These are phyloP conservation scores for Fabriciana adippe DNA, from an alignment of 2,888 invertebrate species.

Conservation along the genomic window DNA sequence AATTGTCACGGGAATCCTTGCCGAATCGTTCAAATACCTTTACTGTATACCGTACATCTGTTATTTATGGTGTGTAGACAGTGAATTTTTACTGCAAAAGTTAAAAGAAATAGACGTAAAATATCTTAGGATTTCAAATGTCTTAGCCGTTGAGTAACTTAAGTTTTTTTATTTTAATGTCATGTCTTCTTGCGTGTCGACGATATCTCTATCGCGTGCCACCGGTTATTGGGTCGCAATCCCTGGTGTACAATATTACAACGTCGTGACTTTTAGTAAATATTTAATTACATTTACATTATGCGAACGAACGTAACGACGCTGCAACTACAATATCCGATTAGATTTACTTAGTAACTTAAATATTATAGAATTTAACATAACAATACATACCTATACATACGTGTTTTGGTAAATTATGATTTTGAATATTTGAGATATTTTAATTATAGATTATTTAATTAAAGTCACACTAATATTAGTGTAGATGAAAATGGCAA, in stretches of 20 bases:
- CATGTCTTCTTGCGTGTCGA: slow-evolving; percentile 6
- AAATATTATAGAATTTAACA: too few relatives aligned
- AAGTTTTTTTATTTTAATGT: too few relatives aligned
- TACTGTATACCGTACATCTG: slow-evolving; percentile 7
- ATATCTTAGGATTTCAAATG: too few relatives aligned
- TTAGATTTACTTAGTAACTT: too few relatives aligned
- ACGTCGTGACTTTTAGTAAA: slow-evolving; percentile 13
- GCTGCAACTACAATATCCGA: too few relatives aligned
- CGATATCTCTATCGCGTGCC: slow-evolving; percentile 11
- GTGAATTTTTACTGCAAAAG: neutral
- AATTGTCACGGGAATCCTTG: slow-evolving; percentile 53
- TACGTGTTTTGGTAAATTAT: too few relatives aligned
- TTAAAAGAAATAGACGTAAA: too few relatives aligned
- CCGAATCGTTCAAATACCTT: slow-evolving; percentile 30
- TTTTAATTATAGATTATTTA: too few relatives aligned
- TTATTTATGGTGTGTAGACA: neutral
- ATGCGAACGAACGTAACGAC: too few relatives aligned
- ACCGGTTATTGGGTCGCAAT: slow-evolving; percentile 18
- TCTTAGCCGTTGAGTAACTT: too few relatives aligned
- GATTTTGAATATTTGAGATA: too few relatives aligned
- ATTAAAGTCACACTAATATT: neutral
- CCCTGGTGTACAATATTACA: slow-evolving; percentile 4
- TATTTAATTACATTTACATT: slow-evolving; percentile 8
- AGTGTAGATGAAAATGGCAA: neutral
- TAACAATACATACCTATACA: too few relatives aligned